Evolutionary conservation across 2,113 vertebrate genomes (phyloP), one percentile per base, ranked within the genome.

Genomic region (Onychostoma macrolepis): DNA sequence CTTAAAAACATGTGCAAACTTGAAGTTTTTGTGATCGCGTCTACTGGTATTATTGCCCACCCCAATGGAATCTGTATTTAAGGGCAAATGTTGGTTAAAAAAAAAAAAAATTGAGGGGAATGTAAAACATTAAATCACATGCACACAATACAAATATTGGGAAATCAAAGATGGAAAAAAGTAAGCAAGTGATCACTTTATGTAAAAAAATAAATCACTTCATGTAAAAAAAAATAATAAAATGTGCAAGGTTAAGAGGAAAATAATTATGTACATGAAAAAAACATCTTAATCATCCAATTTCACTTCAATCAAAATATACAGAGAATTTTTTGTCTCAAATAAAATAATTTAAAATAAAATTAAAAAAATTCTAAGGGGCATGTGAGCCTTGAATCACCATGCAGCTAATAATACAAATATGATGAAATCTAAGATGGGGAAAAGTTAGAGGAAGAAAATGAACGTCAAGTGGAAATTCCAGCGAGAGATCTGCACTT

Each of bases 391-490:
- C 43, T 33, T 53, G 17, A 65, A n/a, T 77, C n/a, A 45, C 53
- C 61, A n/a, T n/a, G n/a, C n/a, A 30, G 56, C 26, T 67, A 76
- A 80, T 48, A 11, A 75, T 56, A 53, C 4, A 41, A 56, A 56
- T 84, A 26, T 76, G 36, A 69, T 53, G 30, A 61, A 89, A 87
- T 63, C 5, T 71, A 80, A 48, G 28, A 30, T 21, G 36, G 13
- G 15, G 33, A 48, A 43, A 80, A 50, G 33, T 56, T 26, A 63
- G 92, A 92, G n/a, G 93, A 94, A 95, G 56, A 96, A 94, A 94
- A 93, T 90, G 1, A 95, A 94, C 92, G 94, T 94, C 95, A 96
- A 95, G 90, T 91, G 92, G 94, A 96, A 96, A 96, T 96, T 96
- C 95, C 95, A 90, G 93, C 88, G 89, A 93, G 94, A 94, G 95